phyloP scores from a whole-genome alignment of 1,140 invertebrate species.

The Drosophila bocki region DNA sequence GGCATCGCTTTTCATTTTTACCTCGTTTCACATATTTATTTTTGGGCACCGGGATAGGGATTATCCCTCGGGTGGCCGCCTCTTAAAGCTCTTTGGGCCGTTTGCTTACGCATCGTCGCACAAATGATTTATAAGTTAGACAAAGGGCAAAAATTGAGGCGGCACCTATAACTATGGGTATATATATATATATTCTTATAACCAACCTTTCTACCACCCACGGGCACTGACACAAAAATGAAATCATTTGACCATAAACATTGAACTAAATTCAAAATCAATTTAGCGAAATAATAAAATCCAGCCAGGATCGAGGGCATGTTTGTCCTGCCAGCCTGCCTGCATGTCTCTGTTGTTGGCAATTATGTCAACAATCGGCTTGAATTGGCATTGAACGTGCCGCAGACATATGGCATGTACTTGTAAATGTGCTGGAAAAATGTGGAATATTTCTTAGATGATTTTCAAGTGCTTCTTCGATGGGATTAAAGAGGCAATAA shows the following conservation, averaged over 20 bases:
- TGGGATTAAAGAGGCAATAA: constrained; percentile 32
- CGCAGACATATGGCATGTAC: constrained; percentile 19
- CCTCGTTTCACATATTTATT: constrained; percentile 76
- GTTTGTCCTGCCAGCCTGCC: constrained; percentile 22
- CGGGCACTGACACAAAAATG: constrained; percentile 74
- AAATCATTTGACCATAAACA: constrained; percentile 82
- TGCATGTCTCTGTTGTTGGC: constrained; percentile 33
- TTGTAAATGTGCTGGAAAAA: constrained; percentile 17
- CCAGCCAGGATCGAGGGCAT: constrained; percentile 43
- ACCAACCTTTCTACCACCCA: background rate
- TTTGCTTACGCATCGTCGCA: constrained; percentile 71
- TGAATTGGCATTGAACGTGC: constrained; percentile 24
- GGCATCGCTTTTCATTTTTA: constrained; percentile 78
- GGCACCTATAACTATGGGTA: background rate
- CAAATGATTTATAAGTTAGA: constrained; percentile 81
- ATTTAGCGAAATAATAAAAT: constrained; percentile 81
- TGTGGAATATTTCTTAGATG: constrained; percentile 2
- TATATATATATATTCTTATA: background rate
- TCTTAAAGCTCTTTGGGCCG: constrained; percentile 51
- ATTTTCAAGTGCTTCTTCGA: constrained; percentile 1
- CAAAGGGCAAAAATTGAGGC: constrained; percentile 72
- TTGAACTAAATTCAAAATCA: constrained; percentile 83
- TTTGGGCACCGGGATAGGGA: constrained; percentile 60
- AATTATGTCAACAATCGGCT: constrained; percentile 69
- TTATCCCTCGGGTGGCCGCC: constrained; percentile 35